Conservation (phyloP, 2,797 vertebrate species). For the Tragelaphus eurycerus region DNA sequence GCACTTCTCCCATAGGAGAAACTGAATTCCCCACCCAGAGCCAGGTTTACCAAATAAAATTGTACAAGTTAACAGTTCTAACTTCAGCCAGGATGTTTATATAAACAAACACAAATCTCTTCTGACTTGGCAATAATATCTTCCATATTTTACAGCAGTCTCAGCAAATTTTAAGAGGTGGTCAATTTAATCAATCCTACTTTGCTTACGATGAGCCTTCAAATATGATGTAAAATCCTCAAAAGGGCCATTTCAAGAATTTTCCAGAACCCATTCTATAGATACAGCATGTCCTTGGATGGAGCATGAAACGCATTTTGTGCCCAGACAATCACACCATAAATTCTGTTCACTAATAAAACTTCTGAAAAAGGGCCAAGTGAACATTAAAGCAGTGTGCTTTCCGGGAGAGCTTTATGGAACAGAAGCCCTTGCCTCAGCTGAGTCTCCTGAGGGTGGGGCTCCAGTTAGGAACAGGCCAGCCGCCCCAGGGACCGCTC, state of each 20-base stretch:
- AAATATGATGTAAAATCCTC: not conserved
- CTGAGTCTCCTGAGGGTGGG: not conserved
- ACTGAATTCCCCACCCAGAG: not conserved
- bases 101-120: not conserved
- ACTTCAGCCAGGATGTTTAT: too few species aligned
- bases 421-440: not conserved
- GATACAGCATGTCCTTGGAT: not conserved
- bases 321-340: not conserved
- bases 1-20: not conserved
- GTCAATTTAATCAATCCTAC: not conserved
- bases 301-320: not conserved
- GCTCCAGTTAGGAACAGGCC: not conserved
- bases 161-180: not conserved
- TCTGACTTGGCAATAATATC: not conserved
- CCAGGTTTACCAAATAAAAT: not conserved
- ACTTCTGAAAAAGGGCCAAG: not conserved
- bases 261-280: not conserved
- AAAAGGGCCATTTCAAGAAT: not conserved
- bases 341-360: not conserved
- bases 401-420: not conserved
- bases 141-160: not conserved
- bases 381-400: not conserved
- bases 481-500: not conserved
- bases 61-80: rapidly evolving
- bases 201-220: not conserved